Conservation (phyloP, 2,888 invertebrate genomes). For the Calameuta idolon region DNA sequence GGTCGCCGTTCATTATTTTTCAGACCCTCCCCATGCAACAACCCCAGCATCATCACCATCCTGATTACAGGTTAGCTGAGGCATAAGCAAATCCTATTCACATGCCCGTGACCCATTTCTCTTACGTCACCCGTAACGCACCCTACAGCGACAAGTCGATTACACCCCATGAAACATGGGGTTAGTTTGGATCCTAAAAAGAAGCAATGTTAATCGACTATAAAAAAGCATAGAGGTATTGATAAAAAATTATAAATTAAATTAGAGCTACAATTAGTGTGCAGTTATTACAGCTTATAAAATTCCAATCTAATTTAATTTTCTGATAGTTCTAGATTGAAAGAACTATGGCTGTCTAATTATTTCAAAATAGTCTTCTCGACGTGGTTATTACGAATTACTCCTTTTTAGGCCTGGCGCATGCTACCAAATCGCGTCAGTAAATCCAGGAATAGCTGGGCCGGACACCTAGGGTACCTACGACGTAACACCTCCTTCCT, state of each 20-base stretch:
- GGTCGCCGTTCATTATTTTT: slow-evolving; percentile 33
- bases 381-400: neutral
- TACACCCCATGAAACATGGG: neutral
- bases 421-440: neutral
- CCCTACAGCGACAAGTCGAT: neutral
- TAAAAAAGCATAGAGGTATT: neutral
- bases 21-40: slow-evolving; percentile 14
- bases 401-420: neutral
- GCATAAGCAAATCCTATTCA: slow-evolving; percentile 2
- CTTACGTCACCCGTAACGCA: neutral
- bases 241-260: neutral
- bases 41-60: neutral
- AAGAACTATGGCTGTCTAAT: no score
- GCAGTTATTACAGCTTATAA: no score
- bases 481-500: neutral
- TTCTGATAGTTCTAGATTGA: neutral
- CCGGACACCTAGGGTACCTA: neutral
- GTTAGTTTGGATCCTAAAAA: neutral
- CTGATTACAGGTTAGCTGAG: neutral
- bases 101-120: neutral
- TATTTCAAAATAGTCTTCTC: neutral
- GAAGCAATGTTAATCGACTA: neutral
- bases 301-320: neutral
- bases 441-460: neutral
- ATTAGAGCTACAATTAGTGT: neutral